Evolutionary conservation across 2,888 invertebrate species (phyloP).

Genomic region (Pomacea canaliculata): DNA sequence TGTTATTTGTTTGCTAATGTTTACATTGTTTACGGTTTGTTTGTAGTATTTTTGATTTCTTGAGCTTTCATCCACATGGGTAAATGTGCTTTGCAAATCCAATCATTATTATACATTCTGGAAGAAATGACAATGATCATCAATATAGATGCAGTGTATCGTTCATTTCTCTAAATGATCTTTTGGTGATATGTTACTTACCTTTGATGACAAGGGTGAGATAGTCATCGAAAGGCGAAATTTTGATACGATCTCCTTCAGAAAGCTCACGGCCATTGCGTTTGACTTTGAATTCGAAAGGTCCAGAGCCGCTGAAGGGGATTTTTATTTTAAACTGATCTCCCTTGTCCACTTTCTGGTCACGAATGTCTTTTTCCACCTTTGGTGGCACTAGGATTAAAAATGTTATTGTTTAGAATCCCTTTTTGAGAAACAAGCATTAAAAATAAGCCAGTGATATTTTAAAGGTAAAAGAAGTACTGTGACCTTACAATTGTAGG

Average conservation of each 20-base stretch:
- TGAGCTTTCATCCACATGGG: too few relatives aligned
- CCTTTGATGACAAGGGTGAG: constrained; percentile 93
- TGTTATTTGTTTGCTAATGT: too few relatives aligned
- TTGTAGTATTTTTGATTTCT: too few relatives aligned
- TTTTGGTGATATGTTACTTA: constrained; percentile 29
- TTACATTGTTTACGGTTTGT: too few relatives aligned
- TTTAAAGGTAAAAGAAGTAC: too few relatives aligned
- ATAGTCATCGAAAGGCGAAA: constrained; percentile 89
- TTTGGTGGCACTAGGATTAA: constrained; percentile 73
- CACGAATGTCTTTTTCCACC: constrained; percentile 91
- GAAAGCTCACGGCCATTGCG: constrained; percentile 85
- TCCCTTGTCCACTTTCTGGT: constrained; percentile 89
- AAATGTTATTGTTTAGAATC: neutral
- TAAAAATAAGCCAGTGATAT: too few relatives aligned
- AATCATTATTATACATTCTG: too few relatives aligned
- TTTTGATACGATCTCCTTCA: constrained; percentile 60
- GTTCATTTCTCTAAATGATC: too few relatives aligned
- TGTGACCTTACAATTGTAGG: too few relatives aligned
- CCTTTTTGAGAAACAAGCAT: neutral
- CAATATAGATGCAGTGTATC: too few relatives aligned
- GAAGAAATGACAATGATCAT: too few relatives aligned
- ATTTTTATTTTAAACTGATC: constrained; percentile 99
- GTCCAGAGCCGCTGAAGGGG: constrained; percentile 95
- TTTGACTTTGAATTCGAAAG: constrained; percentile 87
- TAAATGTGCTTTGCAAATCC: too few relatives aligned